These are phyloP conservation scores for Chaenocephalus aceratus DNA, from an alignment of 2,113 vertebrate species.

Conservation along the genomic window DNA sequence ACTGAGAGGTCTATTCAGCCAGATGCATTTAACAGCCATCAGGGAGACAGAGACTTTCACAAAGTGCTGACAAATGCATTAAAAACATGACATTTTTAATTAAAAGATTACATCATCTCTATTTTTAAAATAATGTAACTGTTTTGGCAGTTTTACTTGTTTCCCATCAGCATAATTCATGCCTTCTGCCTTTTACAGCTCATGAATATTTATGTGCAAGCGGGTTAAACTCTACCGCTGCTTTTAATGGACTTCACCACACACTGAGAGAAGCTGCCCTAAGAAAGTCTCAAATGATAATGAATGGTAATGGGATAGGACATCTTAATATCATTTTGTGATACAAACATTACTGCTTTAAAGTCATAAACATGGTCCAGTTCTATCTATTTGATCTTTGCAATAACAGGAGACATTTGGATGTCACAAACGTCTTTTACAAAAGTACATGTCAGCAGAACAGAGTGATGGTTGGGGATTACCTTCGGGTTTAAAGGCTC, in stretches of 20 bases:
- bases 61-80: not conserved
- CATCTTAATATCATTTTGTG: not conserved
- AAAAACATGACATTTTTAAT: not conserved
- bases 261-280: not conserved
- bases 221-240: not conserved
- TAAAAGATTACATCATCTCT: not conserved
- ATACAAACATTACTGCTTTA: not conserved
- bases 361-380: not conserved
- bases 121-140: not conserved
- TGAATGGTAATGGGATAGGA: not conserved
- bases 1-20: not conserved
- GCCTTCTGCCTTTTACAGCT: not conserved
- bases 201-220: constrained; percentile 9
- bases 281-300: not conserved
- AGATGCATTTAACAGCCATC: not conserved
- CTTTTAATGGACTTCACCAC: not conserved
- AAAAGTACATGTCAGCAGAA: not conserved
- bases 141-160: not conserved
- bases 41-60: not conserved
- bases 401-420: not conserved
- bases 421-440: not conserved
- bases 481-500: constrained; percentile 6
- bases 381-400: not conserved
- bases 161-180: not conserved
- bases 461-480: not conserved